Conservation (phyloP, 2,113 vertebrate species). For the Myrmecobius fasciatus region DNA sequence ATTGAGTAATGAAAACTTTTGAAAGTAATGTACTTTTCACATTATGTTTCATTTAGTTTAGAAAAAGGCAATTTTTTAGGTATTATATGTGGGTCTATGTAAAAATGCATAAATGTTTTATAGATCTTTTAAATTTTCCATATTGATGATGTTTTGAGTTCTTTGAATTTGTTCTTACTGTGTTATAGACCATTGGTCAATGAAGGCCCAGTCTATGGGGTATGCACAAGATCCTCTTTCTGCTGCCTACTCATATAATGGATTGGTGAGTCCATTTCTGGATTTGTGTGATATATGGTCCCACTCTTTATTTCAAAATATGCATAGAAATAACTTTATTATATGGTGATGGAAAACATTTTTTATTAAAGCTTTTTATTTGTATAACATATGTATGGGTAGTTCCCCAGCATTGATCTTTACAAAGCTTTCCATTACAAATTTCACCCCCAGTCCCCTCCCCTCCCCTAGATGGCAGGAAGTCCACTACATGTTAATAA, state of each 20-base stretch:
- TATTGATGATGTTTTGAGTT: neutral
- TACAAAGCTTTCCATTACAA: no score
- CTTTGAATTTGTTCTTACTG: neutral
- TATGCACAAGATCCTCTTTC: neutral
- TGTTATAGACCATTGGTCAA: no score
- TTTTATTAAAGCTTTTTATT: no score
- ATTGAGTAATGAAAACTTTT: constrained; percentile 13
- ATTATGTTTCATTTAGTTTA: neutral
- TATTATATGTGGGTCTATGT: neutral
- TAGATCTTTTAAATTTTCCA: constrained; percentile 5
- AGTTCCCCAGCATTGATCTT: no score
- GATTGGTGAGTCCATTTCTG: neutral
- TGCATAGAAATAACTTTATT: neutral
- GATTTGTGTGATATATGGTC: neutral
- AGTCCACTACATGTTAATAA: no score
- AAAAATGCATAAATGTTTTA: constrained; percentile 2
- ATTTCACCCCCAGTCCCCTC: no score
- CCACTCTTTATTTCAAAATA: neutral
- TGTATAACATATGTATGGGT: no score
- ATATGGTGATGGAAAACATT: neutral
- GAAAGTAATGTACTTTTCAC: constrained; percentile 42
- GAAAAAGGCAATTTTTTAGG: neutral
- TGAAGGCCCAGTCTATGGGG: no score
- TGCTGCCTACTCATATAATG: neutral
- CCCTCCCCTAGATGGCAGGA: no score